phyloP scores from a whole-genome alignment of 2,888 invertebrate species.

The Byasa hedistus region DNA sequence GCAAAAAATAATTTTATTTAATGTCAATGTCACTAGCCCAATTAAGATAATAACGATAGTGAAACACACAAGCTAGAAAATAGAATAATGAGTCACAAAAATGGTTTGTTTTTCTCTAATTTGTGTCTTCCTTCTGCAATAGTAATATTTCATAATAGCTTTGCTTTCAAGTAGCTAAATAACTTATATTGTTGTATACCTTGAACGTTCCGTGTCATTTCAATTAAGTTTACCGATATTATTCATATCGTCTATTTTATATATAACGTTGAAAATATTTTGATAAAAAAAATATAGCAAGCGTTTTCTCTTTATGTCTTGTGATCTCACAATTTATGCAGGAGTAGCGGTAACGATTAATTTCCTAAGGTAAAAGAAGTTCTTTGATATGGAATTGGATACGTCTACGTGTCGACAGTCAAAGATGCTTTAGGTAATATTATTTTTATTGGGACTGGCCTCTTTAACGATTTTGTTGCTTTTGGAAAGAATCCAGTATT shows the following conservation, averaged over 20 bases:
- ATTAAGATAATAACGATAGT: conserved; percentile 22
- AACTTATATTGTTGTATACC: no score
- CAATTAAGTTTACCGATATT: not conserved
- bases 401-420: conserved; percentile 5
- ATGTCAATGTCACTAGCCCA: conserved; percentile 20
- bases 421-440: conserved; percentile 9
- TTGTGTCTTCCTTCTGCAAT: not conserved
- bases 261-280: not conserved
- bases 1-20: conserved; percentile 12
- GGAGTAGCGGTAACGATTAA: conserved; percentile 15
- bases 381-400: conserved; percentile 17
- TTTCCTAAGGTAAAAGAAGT: conserved; percentile 13
- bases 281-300: not conserved
- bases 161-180: no score
- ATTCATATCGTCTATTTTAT: not conserved
- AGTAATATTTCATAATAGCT: no score
- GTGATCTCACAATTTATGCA: conserved; percentile 4
- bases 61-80: not conserved
- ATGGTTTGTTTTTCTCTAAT: not conserved
- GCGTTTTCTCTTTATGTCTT: not conserved
- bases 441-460: not conserved
- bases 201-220: no score
- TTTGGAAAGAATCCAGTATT: not conserved
- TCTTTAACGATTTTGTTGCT: not conserved
- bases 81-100: conserved; percentile 3